phyloP scores from a whole-genome alignment of 2,888 invertebrate genomes.

The Malthinus seriepunctatus region DNA sequence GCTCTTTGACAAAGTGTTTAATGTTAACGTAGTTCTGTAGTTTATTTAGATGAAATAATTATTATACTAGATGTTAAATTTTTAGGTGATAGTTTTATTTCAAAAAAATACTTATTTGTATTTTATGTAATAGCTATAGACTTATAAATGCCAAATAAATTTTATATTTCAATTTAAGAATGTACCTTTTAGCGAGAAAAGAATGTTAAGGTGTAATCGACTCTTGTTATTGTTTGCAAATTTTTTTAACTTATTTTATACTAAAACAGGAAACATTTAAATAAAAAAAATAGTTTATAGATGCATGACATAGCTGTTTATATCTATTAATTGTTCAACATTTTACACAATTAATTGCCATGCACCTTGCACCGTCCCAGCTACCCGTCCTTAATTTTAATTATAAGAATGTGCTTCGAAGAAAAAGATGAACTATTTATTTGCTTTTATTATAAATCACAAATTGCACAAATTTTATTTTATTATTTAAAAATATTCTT shows the following conservation, averaged over 20 bases:
- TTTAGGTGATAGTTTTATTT: too few relatives aligned
- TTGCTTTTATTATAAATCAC: conserved; percentile 4
- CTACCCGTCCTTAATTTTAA: conserved; percentile 30
- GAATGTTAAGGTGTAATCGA: too few relatives aligned
- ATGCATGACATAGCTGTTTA: too few relatives aligned
- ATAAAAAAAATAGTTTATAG: too few relatives aligned
- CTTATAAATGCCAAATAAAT: conserved; percentile 16
- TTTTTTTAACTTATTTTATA: too few relatives aligned
- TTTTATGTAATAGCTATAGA: conserved; percentile 7
- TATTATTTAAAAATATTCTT: conserved; percentile 1
- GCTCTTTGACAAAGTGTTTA: conserved; percentile 10
- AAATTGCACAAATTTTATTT: conserved; percentile 14
- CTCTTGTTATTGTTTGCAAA: too few relatives aligned
- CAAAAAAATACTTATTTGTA: neutral
- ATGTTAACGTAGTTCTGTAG: conserved; percentile 15
- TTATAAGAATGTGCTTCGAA: conserved; percentile 6
- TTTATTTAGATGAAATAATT: too few relatives aligned
- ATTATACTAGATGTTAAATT: too few relatives aligned
- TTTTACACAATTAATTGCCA: conserved; percentile 12
- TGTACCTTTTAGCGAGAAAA: too few relatives aligned
- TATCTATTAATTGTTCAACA: neutral
- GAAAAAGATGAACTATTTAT: neutral
- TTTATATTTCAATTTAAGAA: conserved; percentile 5
- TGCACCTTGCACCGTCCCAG: conserved; percentile 34
- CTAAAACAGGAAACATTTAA: too few relatives aligned